Evolutionary conservation across 2,113 vertebrate species (phyloP).

Genomic region (Oryctolagus cuniculus): DNA sequence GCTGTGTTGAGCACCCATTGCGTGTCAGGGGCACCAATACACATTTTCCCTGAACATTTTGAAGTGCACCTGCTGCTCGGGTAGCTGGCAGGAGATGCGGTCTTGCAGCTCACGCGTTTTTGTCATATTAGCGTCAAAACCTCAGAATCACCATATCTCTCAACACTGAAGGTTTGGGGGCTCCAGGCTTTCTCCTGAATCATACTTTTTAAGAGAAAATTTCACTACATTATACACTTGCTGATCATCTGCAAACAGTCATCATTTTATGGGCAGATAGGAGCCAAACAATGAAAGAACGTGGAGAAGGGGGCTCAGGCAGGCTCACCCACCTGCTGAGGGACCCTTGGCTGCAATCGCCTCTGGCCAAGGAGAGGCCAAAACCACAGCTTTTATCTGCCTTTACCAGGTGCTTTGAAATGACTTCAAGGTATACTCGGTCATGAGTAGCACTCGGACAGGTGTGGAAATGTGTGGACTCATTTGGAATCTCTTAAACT

Average conservation of each 20-base stretch:
- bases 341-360: background rate
- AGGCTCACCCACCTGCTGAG: background rate
- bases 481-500: conserved; percentile 5
- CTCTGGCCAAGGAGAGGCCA: background rate
- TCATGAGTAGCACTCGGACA: background rate
- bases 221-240: background rate
- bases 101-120: background rate
- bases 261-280: conserved; percentile 1
- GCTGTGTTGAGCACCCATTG: no score
- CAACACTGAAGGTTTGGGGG: background rate
- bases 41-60: no score
- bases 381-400: background rate
- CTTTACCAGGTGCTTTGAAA: background rate
- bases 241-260: background rate
- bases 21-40: no score
- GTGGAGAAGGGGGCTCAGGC: background rate
- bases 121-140: background rate
- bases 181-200: background rate
- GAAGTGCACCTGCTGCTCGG: background rate
- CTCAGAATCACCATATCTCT: background rate
- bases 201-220: background rate
- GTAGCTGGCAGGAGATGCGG: background rate
- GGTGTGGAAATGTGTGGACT: background rate
- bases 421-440: background rate
- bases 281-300: conserved; percentile 9